phyloP scores from a whole-genome alignment of 1,140 invertebrate genomes.

The Heliconius himera region DNA sequence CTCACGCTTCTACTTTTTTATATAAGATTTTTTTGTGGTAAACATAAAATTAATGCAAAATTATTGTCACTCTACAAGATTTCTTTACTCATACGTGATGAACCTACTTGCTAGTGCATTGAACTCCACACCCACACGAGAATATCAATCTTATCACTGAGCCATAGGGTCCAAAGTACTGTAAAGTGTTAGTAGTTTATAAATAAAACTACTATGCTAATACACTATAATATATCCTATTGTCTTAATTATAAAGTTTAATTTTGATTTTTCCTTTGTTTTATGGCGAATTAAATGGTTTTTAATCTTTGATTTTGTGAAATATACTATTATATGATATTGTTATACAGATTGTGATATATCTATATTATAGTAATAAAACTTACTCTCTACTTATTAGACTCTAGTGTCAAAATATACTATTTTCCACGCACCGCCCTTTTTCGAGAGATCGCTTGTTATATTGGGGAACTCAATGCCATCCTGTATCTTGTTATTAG shows the following conservation, averaged over 20 bases:
- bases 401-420: too few species aligned
- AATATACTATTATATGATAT: too few species aligned
- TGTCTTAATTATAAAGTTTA: background rate
- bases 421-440: too few species aligned
- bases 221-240: background rate
- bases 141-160: constrained; percentile 5
- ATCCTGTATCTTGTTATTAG: too few species aligned
- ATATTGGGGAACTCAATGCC: too few species aligned
- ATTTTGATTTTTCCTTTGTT: background rate
- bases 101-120: constrained; percentile 32
- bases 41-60: background rate
- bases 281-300: background rate
- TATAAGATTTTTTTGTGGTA: too few species aligned
- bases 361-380: too few species aligned
- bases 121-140: constrained; percentile 18
- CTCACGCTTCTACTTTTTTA: too few species aligned
- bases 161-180: background rate
- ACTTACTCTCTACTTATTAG: too few species aligned
- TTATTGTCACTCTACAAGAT: constrained; percentile 26
- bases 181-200: background rate
- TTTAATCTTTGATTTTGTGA: too few species aligned
- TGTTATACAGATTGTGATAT: too few species aligned
- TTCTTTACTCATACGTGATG: constrained; percentile 36
- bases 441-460: too few species aligned
- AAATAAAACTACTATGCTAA: background rate